Evolutionary conservation across 2,888 invertebrate genomes (phyloP), one percentile per base, ranked within the genome.

Genomic region (Malthinus flaveolus): DNA sequence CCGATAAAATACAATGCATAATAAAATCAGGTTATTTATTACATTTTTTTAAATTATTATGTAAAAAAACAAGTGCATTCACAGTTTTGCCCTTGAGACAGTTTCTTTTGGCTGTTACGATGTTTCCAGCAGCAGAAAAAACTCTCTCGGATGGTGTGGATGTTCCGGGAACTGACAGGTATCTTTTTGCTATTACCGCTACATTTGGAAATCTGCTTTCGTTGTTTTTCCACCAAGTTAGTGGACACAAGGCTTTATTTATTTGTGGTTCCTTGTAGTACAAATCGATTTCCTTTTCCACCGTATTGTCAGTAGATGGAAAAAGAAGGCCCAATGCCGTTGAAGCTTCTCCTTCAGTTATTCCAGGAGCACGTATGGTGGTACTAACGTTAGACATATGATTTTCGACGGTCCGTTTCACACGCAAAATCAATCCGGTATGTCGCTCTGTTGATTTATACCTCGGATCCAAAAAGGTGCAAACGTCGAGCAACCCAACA

Each of bases 101-200:
- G 33, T 58, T 61, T 49, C 58, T 53, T 49, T 53, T 39, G 12
- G 31, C 33, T 39, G 58, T 61, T 3, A 52, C 48, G 1, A 50
- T 7, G 10, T 49, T 47, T 15, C 60, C 60, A 10, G 56, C 44
- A 13, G 58, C 45, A n/a, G 61, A 61, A 48, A 59, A 61, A n/a
- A 55, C 36, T 31, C 61, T 10, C 47, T 61, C 61, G 6, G 58
- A 54, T 13, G 61, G 61, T 11, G 36, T 50, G 23, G 61, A 61
- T 5, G 61, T 54, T 10, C 39, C 50, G 7, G 61, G 49, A 34
- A 61, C 47, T 31, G 42, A 48, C 12, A 58, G 37, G 54, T 61
- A 61, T 57, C 57, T 61, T 39, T 10, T 37, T 12, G 37, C 45
- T 49, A 7, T 57, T n/a, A 35, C 51, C 42, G 10, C 23, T 23